Evolutionary conservation across 2,113 vertebrate species (phyloP).

Genomic region (Xenopus borealis): DNA sequence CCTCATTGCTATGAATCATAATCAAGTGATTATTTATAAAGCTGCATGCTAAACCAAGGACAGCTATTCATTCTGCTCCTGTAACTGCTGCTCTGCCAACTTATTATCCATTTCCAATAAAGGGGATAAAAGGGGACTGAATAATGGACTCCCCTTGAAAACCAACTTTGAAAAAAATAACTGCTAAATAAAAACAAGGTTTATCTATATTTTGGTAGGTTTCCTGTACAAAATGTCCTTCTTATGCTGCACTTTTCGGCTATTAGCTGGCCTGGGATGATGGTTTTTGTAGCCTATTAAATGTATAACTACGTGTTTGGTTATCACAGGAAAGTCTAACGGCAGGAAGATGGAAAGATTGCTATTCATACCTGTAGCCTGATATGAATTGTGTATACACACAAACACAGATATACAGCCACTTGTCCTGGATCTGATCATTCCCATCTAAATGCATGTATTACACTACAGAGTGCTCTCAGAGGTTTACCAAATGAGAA

Average conservation of each 20-base stretch:
- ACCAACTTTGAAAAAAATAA: slow-evolving; percentile 44
- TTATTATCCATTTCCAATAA: slow-evolving; percentile 59
- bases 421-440: slow-evolving; percentile 22
- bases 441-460: slow-evolving; percentile 6
- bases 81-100: slow-evolving; percentile 46
- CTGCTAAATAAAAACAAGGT: slow-evolving; percentile 47
- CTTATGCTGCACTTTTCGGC: too few species aligned
- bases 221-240: not conserved
- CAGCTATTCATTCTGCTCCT: slow-evolving; percentile 48
- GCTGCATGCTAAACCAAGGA: slow-evolving; percentile 46
- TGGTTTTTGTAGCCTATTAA: not conserved
- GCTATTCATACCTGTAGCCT: not conserved
- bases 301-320: not conserved
- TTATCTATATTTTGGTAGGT: slow-evolving; percentile 8
- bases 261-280: not conserved
- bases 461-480: not conserved
- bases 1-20: slow-evolving; percentile 63
- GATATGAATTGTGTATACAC: not conserved
- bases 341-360: too few species aligned
- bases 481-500: slow-evolving; percentile 29
- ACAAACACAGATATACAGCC: slow-evolving; percentile 22
- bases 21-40: slow-evolving; percentile 57
- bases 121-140: slow-evolving; percentile 30
- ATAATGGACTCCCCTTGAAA: slow-evolving; percentile 33
- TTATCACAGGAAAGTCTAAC: too few species aligned